Conservation (phyloP, 2,888 invertebrate genomes). For the Eurois occulta region DNA sequence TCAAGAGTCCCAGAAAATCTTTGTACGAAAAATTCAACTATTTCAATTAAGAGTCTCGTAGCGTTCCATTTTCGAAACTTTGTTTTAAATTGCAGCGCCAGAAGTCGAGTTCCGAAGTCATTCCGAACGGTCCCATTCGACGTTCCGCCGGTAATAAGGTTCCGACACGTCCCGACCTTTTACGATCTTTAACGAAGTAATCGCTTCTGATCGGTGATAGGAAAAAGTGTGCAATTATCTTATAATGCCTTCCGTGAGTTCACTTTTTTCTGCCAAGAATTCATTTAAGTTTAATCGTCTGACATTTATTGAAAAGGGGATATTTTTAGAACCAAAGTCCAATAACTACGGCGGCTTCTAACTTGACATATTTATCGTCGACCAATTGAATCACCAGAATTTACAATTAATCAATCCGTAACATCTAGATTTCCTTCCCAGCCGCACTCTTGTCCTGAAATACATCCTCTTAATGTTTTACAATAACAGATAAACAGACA, state of each 20-base stretch:
- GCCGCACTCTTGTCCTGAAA: background rate
- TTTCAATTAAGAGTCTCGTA: slow-evolving; percentile 85
- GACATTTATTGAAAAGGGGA: slow-evolving; percentile 1
- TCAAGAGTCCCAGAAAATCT: slow-evolving; percentile 62
- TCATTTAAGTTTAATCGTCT: slow-evolving; percentile 26
- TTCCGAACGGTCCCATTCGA: slow-evolving; percentile 72
- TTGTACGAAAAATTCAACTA: slow-evolving; percentile 79
- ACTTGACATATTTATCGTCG: background rate
- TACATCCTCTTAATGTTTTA: background rate
- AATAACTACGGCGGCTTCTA: background rate
- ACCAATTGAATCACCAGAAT: background rate
- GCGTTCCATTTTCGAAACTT: slow-evolving; percentile 83
- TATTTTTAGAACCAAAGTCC: background rate
- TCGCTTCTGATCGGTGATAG: slow-evolving; percentile 68
- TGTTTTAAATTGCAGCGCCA: slow-evolving; percentile 81
- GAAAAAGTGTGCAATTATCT: slow-evolving; percentile 69
- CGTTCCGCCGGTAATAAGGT: slow-evolving; percentile 74
- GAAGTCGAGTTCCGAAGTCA: slow-evolving; percentile 77
- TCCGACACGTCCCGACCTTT: slow-evolving; percentile 76
- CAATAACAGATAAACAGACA: slow-evolving; percentile 20
- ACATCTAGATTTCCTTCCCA: background rate
- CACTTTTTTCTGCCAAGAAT: slow-evolving; percentile 24
- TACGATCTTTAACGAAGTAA: slow-evolving; percentile 75
- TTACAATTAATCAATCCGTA: background rate
- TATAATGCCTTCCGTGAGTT: slow-evolving; percentile 45